Evolutionary conservation across 2,797 vertebrate species (phyloP).

Genomic region (Neomorphus geoffroyi): DNA sequence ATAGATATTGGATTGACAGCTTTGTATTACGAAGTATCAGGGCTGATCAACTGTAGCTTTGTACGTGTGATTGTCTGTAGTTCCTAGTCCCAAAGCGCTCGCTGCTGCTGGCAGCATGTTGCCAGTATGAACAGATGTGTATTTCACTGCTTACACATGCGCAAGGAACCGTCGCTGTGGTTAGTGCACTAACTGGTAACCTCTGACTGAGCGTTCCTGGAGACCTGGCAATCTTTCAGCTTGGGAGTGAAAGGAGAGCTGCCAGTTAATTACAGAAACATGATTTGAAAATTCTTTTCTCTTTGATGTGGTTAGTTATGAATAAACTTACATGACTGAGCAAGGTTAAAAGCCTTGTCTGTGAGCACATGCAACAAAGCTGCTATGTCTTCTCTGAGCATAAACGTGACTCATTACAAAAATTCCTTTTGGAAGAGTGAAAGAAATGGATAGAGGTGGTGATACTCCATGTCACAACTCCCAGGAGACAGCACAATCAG

Average conservation of each 20-base stretch:
- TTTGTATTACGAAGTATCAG: not conserved
- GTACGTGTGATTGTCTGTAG: not conserved
- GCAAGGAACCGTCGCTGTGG: not conserved
- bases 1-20: not conserved
- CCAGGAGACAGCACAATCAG: not conserved
- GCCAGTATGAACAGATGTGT: not conserved
- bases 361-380: not conserved
- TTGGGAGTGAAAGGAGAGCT: not conserved
- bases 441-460: not conserved
- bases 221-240: not conserved
- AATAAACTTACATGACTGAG: not conserved
- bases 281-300: not conserved
- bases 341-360: not conserved
- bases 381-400: not conserved
- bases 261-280: not conserved
- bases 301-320: not conserved
- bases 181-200: not conserved
- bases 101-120: not conserved
- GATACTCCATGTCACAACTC: not conserved
- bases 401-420: not conserved
- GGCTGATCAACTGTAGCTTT: conserved; percentile 2
- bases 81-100: not conserved
- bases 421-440: not conserved
- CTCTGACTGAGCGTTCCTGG: not conserved
- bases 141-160: not conserved